phyloP scores from a whole-genome alignment of 2,113 vertebrate species.

The Strigops habroptila region DNA sequence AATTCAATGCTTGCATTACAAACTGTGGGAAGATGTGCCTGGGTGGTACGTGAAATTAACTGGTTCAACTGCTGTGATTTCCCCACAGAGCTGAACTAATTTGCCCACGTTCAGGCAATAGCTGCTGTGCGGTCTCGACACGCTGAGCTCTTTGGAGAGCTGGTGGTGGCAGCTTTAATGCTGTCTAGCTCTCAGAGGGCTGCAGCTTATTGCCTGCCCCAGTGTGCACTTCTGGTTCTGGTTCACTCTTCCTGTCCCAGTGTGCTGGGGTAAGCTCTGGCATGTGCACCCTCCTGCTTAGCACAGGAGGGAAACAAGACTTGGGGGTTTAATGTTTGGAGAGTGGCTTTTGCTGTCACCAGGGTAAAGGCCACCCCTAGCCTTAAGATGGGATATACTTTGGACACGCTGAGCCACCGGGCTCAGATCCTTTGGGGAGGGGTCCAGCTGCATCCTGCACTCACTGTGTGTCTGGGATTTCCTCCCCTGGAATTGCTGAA shows the following conservation, averaged over 20 bases:
- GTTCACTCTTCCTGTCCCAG: background rate
- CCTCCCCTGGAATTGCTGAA: background rate
- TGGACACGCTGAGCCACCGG: background rate
- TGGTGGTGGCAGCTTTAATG: background rate
- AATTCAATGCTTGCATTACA: background rate
- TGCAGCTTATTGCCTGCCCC: background rate
- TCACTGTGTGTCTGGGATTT: rapidly evolving
- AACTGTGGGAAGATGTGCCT: background rate
- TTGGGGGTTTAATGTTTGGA: background rate
- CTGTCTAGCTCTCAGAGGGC: background rate
- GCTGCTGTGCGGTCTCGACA: background rate
- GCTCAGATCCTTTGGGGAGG: rapidly evolving
- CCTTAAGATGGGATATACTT: background rate
- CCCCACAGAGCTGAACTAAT: background rate
- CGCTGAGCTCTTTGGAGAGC: background rate
- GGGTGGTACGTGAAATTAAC: background rate
- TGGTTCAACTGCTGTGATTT: background rate
- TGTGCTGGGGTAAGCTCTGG: background rate
- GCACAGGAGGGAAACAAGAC: background rate
- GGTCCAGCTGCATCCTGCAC: background rate
- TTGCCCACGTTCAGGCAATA: background rate
- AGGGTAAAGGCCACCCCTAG: background rate
- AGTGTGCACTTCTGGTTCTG: background rate
- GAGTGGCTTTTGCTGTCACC: background rate
- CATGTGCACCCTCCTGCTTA: rapidly evolving